Percentiles rank a stretch among this genome's conserved stretches.
These are phyloP conservation scores for Balanococcus diminutus DNA, from an alignment of 2,888 invertebrate species.

Conservation along the genomic window DNA sequence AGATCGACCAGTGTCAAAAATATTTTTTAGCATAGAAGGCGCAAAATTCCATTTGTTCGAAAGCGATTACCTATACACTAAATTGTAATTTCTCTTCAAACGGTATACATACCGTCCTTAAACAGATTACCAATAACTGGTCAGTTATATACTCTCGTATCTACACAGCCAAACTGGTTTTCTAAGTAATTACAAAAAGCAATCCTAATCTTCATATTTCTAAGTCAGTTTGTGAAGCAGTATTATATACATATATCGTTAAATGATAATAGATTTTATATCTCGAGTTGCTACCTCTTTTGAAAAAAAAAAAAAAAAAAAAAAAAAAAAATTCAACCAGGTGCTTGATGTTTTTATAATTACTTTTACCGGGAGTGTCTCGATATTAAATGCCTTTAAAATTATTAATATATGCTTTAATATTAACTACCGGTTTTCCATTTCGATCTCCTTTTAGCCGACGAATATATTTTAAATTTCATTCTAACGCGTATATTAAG, in stretches of 20 bases:
- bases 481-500: not conserved
- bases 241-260: conserved; percentile 42
- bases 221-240: conserved; percentile 49
- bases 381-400: conserved; percentile 51
- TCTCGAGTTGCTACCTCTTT: conserved; percentile 28
- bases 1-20: not conserved
- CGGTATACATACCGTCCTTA: conserved; percentile 36
- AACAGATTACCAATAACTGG: conserved; percentile 44
- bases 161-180: conserved; percentile 17
- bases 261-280: conserved; percentile 53
- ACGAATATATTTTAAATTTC: conserved; percentile 23
- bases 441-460: conserved; percentile 18
- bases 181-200: conserved; percentile 43
- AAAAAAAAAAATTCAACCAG: conserved; percentile 44
- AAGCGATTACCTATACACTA: conserved; percentile 26
- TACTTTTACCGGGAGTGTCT: conserved; percentile 51
- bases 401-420: conserved; percentile 46
- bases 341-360: conserved; percentile 52
- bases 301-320: not conserved
- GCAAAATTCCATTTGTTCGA: conserved; percentile 16
- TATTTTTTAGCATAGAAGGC: not conserved
- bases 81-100: conserved; percentile 42
- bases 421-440: conserved; percentile 52
- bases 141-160: conserved; percentile 21
- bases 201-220: conserved; percentile 49